phyloP scores from a whole-genome alignment of 37 sponge, comb jelly and placozoan genomes.

The Cladorhizidae sp. region DNA sequence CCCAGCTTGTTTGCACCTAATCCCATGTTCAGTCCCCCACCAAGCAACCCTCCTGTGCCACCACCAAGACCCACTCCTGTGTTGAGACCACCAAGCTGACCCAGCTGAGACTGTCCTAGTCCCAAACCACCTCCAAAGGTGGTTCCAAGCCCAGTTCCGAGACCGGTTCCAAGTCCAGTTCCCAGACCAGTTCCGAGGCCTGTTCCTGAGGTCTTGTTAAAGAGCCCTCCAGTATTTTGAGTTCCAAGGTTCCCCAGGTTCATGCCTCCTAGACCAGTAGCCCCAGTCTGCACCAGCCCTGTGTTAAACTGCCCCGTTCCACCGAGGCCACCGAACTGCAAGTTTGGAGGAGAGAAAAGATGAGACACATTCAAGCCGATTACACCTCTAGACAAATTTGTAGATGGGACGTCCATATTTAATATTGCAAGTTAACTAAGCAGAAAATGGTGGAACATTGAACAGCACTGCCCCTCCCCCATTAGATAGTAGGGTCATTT shows the following conservation, averaged over 20 bases:
- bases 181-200: not conserved
- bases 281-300: not conserved
- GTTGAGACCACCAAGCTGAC: slow-evolving; percentile 28
- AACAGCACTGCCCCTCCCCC: not conserved
- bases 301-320: not conserved
- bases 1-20: slow-evolving; percentile 9
- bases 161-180: slow-evolving; percentile 16
- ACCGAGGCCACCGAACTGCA: slow-evolving; percentile 3
- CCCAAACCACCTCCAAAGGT: not conserved
- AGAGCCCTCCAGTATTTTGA: slow-evolving; percentile 15
- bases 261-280: not conserved
- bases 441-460: not conserved
- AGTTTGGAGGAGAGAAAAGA: not conserved
- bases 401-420: too few relatives aligned
- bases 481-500: too few relatives aligned
- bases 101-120: slow-evolving; percentile 1
- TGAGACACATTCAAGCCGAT: too few relatives aligned
- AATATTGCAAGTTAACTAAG: too few relatives aligned
- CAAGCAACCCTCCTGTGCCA: not conserved
- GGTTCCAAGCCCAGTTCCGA: slow-evolving; percentile 24
- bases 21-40: slow-evolving; percentile 26
- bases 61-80: slow-evolving; percentile 56
- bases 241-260: slow-evolving; percentile 17
- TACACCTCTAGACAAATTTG: too few relatives aligned
- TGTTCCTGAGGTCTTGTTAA: slow-evolving; percentile 12